Evolutionary conservation across 2,888 invertebrate species (phyloP).

Genomic region (Ferdinandea cuprea): DNA sequence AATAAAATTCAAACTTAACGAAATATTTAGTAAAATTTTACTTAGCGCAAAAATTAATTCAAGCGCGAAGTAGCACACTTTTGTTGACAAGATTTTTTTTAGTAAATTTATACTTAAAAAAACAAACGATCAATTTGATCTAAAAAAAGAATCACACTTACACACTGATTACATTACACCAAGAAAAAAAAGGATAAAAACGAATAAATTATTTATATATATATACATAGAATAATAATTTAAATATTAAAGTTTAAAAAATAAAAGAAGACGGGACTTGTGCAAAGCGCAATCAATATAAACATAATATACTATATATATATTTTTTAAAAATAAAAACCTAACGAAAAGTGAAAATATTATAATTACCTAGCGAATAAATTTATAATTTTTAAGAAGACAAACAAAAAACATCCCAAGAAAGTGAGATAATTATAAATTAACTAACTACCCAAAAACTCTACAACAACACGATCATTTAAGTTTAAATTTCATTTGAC

Average conservation of each 20-base stretch:
- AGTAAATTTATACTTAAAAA: slow-evolving; percentile 51
- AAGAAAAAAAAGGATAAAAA: slow-evolving; percentile 58
- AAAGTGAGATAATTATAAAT: slow-evolving; percentile 80
- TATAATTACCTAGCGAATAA: slow-evolving; percentile 56
- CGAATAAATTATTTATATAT: slow-evolving; percentile 68
- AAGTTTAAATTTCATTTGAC: slow-evolving; percentile 50
- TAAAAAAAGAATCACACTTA: slow-evolving; percentile 45
- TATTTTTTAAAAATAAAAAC: slow-evolving; percentile 72
- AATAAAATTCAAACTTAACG: slow-evolving; percentile 24
- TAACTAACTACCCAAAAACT: slow-evolving; percentile 72
- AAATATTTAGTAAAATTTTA: slow-evolving; percentile 81
- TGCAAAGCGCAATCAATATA: slow-evolving; percentile 82
- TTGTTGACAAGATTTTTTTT: slow-evolving; percentile 35
- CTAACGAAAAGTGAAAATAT: slow-evolving; percentile 70
- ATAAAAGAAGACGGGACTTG: slow-evolving; percentile 79
- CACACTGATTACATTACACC: slow-evolving; percentile 44
- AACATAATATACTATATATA: slow-evolving; percentile 76
- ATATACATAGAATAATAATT: slow-evolving; percentile 66
- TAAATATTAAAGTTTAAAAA: slow-evolving; percentile 60
- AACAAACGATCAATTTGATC: slow-evolving; percentile 50
- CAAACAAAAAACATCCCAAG: slow-evolving; percentile 75
- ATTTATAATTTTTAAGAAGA: slow-evolving; percentile 57
- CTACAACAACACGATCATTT: slow-evolving; percentile 43
- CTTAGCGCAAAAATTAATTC: slow-evolving; percentile 78
- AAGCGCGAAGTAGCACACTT: slow-evolving; percentile 10